Evolutionary conservation across 2,797 vertebrate genomes (phyloP).

Genomic region (Hemitrygon akajei): DNA sequence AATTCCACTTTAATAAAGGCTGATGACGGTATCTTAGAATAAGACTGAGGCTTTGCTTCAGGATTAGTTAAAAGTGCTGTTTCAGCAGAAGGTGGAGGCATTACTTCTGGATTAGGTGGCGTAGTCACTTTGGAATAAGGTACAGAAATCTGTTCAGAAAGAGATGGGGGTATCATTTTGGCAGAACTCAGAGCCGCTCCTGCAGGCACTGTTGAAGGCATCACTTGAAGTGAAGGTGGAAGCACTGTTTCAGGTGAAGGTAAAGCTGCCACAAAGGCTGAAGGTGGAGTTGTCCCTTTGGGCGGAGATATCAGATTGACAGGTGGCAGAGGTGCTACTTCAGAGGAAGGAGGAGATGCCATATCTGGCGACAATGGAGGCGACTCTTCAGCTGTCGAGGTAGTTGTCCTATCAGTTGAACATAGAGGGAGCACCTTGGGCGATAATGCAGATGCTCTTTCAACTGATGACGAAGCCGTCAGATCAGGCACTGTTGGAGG

Average conservation of each 20-base stretch:
- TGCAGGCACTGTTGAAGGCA: not conserved
- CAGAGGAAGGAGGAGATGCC: not conserved
- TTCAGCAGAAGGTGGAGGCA: not conserved
- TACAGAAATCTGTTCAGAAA: not conserved
- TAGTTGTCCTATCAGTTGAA: not conserved
- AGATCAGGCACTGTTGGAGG: not conserved
- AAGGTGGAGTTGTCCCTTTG: not conserved
- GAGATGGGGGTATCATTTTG: not conserved
- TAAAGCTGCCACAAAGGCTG: not conserved
- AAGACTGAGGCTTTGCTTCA: not conserved
- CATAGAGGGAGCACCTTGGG: not conserved
- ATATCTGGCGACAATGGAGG: not conserved
- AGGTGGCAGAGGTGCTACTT: not conserved
- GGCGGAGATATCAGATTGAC: no score
- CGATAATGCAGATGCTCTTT: not conserved
- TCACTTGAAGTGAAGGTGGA: not conserved
- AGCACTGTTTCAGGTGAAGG: not conserved
- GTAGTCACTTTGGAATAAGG: not conserved
- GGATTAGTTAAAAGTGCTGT: not conserved
- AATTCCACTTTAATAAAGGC: not conserved
- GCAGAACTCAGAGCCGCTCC: no score
- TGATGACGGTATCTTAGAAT: not conserved
- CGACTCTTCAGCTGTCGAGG: no score
- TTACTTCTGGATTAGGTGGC: not conserved
- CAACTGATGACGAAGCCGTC: no score